These are phyloP conservation scores for Acrocephalus kingi DNA, from an alignment of 2,113 vertebrate species.

Conservation along the genomic window DNA sequence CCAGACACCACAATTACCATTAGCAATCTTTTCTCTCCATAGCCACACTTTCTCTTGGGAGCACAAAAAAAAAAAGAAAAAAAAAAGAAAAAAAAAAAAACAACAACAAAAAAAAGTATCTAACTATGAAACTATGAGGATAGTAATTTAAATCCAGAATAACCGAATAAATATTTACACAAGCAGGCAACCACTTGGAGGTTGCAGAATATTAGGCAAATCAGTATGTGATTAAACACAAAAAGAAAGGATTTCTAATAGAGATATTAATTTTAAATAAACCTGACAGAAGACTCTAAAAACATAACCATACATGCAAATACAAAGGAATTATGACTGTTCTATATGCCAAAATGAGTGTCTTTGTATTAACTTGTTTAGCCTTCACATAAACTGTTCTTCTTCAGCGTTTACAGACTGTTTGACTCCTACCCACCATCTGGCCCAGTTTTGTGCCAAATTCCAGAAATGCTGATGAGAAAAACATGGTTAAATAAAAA, in stretches of 20 bases:
- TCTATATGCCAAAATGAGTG: background rate
- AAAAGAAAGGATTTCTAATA: background rate
- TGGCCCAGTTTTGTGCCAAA: background rate
- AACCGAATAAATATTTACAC: background rate
- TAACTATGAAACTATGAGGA: no score
- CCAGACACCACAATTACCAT: background rate
- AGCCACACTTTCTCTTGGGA: background rate
- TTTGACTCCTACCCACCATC: constrained; percentile 25
- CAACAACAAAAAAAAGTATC: no score
- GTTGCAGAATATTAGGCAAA: background rate
- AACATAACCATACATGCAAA: background rate
- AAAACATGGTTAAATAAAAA: background rate
- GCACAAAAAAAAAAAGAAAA: background rate
- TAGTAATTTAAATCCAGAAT: background rate
- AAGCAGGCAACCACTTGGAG: background rate
- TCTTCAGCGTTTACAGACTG: constrained; percentile 23
- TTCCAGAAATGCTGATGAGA: background rate
- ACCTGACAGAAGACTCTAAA: background rate
- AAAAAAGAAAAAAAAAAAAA: background rate
- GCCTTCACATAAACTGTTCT: constrained; percentile 10
- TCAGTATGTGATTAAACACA: background rate
- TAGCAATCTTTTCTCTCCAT: background rate
- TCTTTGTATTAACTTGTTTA: constrained; percentile 46
- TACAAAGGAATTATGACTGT: background rate
- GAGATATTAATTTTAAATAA: background rate